Conservation (phyloP, 2,797 vertebrate genomes). For the Ceyx erithaca region DNA sequence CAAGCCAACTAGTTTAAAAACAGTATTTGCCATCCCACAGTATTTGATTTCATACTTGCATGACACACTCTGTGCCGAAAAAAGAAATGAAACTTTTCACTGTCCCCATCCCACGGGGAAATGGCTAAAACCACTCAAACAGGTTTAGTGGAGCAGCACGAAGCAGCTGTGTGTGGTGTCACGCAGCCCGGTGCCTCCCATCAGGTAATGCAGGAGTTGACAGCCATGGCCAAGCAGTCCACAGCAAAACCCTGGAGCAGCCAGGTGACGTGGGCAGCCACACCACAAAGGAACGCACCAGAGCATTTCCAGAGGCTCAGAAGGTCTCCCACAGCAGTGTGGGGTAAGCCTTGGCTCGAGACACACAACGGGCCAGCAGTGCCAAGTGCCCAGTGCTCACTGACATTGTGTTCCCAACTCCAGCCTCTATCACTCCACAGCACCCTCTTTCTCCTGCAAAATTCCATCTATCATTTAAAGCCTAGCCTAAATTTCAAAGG, state of each 20-base stretch:
- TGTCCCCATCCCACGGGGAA: neutral
- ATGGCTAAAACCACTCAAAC: neutral
- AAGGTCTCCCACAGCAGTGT: neutral
- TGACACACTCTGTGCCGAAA: neutral
- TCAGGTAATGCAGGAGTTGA: neutral
- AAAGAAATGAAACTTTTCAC: neutral
- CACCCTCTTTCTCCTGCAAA: neutral
- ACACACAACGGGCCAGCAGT: fast-evolving
- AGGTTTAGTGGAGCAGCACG: neutral
- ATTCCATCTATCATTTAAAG: constrained; percentile 21
- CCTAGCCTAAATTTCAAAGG: constrained; percentile 40
- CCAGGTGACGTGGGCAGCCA: neutral
- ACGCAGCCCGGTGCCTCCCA: neutral
- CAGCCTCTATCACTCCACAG: neutral
- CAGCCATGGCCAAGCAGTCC: neutral
- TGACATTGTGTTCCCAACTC: neutral
- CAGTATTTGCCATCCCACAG: constrained; percentile 61
- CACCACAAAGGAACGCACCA: neutral
- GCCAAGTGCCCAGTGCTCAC: fast-evolving
- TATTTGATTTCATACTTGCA: constrained; percentile 9
- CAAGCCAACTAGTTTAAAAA: constrained; percentile 60
- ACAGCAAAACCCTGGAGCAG: neutral
- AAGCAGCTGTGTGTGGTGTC: neutral
- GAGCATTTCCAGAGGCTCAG: neutral
- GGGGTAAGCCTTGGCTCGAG: neutral